Evolutionary conservation across 2,888 invertebrate species (phyloP).

Genomic region (Pheosia gnoma): DNA sequence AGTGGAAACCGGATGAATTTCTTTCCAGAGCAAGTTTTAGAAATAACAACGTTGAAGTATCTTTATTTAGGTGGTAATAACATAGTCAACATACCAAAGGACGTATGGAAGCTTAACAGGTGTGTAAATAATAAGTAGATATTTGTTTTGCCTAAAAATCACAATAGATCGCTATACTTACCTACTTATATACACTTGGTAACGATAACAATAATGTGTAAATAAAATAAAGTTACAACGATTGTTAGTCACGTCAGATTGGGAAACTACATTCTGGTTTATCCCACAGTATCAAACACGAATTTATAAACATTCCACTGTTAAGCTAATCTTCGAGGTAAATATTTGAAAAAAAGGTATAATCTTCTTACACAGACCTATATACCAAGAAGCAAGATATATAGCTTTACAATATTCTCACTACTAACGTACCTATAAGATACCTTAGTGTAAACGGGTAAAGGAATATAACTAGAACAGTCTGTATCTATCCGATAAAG

Average conservation of each 20-base stretch:
- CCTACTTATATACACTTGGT: neutral
- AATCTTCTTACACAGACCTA: neutral
- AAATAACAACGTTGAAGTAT: constrained; percentile 89
- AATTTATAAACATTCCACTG: neutral
- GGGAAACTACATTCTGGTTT: neutral
- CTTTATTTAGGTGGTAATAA: constrained; percentile 96
- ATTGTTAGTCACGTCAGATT: too few species aligned
- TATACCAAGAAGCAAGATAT: too few species aligned
- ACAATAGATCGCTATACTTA: neutral
- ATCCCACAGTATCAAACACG: constrained; percentile 3
- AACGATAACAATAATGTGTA: too few species aligned
- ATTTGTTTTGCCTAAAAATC: neutral
- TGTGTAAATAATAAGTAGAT: constrained; percentile 36
- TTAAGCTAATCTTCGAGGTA: constrained; percentile 1
- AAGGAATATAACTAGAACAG: too few species aligned
- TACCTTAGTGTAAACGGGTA: too few species aligned
- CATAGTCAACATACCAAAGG: constrained; percentile 91
- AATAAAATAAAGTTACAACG: too few species aligned
- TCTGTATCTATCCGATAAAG: too few species aligned
- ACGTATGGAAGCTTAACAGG: constrained; percentile 86
- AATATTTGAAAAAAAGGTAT: neutral
- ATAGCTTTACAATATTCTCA: too few species aligned
- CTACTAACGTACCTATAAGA: too few species aligned
- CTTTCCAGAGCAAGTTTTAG: constrained; percentile 95
- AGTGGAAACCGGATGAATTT: constrained; percentile 94